A percentile compares a stretch with the other conserved stretches of the same genome.
Evolutionary conservation across 2,888 invertebrate genomes (phyloP).

Genomic region (Ormyrus rosae): DNA sequence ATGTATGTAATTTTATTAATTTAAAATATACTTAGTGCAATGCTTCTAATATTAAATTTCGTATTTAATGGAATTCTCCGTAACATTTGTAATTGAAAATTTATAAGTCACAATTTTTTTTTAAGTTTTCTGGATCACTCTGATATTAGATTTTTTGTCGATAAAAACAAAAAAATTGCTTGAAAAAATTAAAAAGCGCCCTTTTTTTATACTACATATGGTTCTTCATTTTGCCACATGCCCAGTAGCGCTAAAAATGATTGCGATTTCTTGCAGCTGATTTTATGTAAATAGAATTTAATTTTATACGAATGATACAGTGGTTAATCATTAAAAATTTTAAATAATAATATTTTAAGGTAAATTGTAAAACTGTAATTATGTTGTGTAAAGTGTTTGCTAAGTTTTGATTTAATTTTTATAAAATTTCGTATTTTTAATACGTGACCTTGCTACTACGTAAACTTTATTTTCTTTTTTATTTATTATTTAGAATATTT

Average conservation of each 20-base stretch:
- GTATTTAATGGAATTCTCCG: too few relatives aligned
- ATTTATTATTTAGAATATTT: neutral
- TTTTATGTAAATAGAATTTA: conserved; percentile 21
- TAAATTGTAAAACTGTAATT: neutral
- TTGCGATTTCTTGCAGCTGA: conserved; percentile 31
- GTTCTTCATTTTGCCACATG: neutral
- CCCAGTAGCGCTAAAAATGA: neutral
- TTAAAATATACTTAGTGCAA: conserved; percentile 11
- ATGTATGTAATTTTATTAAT: neutral
- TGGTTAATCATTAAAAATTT: neutral
- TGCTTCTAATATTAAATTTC: neutral
- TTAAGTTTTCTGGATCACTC: too few relatives aligned
- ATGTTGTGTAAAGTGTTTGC: too few relatives aligned
- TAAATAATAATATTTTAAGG: neutral
- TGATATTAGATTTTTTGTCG: too few relatives aligned
- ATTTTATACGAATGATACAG: too few relatives aligned
- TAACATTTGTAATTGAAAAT: neutral
- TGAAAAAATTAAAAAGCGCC: neutral
- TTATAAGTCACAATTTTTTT: neutral
- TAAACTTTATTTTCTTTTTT: conserved; percentile 6
- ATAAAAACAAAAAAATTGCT: conserved; percentile 8
- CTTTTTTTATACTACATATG: neutral
- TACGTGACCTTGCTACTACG: neutral
- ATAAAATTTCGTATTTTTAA: neutral
- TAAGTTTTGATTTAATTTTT: neutral